Base-by-base conservation (phyloP, 2,797 vertebrate genomes). In the Anableps anableps region DNA sequence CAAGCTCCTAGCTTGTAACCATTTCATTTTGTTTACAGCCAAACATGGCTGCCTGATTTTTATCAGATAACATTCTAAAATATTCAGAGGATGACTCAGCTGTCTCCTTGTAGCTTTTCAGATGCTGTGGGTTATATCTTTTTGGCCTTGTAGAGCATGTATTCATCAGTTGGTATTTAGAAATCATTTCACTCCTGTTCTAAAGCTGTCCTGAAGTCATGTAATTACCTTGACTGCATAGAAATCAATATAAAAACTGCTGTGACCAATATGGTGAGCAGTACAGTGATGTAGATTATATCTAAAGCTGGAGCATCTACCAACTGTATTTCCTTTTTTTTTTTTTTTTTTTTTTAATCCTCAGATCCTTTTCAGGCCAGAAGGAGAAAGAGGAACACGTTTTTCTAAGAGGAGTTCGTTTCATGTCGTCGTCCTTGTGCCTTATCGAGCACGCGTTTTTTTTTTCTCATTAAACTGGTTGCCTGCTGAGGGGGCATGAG, bases 351-450 rank as follows among this genome's bases (percentile, higher is more conserved):
- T 23, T 23, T 23, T 41, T 70, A 11, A 0, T 13, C 36, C 23
- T 53, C 2, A 1, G 16, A 26, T 66, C 26, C 16, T 5, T 79
- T 71, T 75, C 50, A 80, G 47, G 41, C 5, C 50, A 26, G 53
- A 68, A 53, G 50, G 71, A 10, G n/a, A 68, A 53, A 58, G 71
- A 10, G n/a, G 50, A 7, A 68, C 3, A 21, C 62, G 78, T 86
- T 86, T 89, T 87, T 86, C 77, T 82, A 79, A 81, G 78, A 78
- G 84, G 62, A 88, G 75, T 79, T 92, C 53, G 82, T 84, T 88
- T 91, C 80, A 72, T 62, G 88, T 17, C 43, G 3, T 29, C 7
- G 90, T 91, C 92, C 92, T 92, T 92, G 90, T 66, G 45, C 45
- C 73, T 89, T 92, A 93, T 94, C 88, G 72, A 82, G 82, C 55